phyloP scores from a whole-genome alignment of 1,140 invertebrate genomes.

The Cydia splendana region DNA sequence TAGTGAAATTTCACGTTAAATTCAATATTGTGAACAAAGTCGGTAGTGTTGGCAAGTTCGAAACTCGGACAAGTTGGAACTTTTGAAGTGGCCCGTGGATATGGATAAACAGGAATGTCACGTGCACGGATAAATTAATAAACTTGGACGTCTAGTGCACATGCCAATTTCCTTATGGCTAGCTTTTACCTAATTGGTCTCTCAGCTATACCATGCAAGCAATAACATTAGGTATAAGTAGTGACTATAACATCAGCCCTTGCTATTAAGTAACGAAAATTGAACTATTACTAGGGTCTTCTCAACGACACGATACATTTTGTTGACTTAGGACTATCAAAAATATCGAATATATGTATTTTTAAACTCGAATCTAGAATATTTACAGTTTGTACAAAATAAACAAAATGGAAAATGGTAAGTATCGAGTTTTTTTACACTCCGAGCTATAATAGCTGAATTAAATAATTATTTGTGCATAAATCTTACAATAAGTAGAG shows the following conservation, averaged over 20 bases:
- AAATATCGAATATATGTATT: no score
- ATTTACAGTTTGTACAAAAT: no score
- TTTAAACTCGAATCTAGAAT: no score
- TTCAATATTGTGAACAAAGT: neutral
- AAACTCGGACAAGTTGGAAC: neutral
- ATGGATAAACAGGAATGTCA: neutral
- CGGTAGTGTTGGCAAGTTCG: neutral
- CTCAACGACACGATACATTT: neutral
- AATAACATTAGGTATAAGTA: no score
- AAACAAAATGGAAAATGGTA: no score
- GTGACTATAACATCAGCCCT: no score
- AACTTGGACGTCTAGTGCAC: neutral
- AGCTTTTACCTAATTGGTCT: neutral
- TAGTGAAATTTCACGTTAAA: neutral
- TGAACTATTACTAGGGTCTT: no score
- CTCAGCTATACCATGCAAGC: no score
- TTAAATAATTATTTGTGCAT: no score
- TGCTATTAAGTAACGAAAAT: no score
- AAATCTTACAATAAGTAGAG: neutral
- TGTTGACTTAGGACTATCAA: neutral
- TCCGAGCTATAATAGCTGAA: no score
- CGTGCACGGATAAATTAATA: conserved; percentile 5
- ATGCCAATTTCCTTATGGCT: neutral
- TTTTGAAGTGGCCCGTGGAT: conserved; percentile 1
- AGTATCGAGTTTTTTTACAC: no score